Evolutionary conservation across 2,797 vertebrate genomes (phyloP).

Genomic region (Typhlichthys eigenmanni): DNA sequence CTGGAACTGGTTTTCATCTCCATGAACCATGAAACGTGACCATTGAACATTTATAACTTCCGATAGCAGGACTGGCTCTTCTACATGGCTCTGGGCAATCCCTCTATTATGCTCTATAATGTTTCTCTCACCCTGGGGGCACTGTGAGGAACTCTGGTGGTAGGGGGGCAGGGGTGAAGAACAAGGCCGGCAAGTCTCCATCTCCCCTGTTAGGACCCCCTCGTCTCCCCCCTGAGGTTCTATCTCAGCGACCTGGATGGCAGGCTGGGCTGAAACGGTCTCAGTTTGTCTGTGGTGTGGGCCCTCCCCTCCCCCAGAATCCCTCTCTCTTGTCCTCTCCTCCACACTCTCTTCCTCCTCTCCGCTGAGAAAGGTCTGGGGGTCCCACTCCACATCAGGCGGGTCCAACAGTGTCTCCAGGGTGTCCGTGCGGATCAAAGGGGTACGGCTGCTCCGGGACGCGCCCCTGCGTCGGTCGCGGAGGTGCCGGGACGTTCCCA

Average conservation of each 20-base stretch:
- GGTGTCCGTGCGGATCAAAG: slow-evolving; percentile 77
- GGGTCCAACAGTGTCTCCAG: slow-evolving; percentile 78
- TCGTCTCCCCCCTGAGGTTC: slow-evolving; percentile 53
- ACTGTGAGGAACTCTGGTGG: slow-evolving; percentile 49
- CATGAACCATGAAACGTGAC: too few relatives aligned
- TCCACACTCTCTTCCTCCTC: slow-evolving; percentile 57
- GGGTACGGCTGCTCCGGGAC: slow-evolving; percentile 54
- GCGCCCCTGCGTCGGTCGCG: slow-evolving; percentile 63
- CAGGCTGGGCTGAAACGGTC: slow-evolving; percentile 48
- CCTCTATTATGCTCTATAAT: too few relatives aligned
- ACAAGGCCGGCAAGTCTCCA: slow-evolving; percentile 27
- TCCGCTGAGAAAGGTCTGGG: slow-evolving; percentile 51
- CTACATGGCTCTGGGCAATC: too few relatives aligned
- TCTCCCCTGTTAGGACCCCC: slow-evolving; percentile 44
- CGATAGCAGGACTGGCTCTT: too few relatives aligned
- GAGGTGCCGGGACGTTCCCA: slow-evolving; percentile 60
- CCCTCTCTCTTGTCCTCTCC: slow-evolving; percentile 20
- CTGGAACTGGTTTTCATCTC: too few relatives aligned
- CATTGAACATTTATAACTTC: too few relatives aligned
- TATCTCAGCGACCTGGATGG: slow-evolving; percentile 35
- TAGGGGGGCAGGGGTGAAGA: slow-evolving; percentile 27
- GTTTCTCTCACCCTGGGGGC: slow-evolving; percentile 58
- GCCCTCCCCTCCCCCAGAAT: slow-evolving; percentile 17
- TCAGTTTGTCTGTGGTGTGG: slow-evolving; percentile 42
- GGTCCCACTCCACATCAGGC: slow-evolving; percentile 76